These are phyloP conservation scores for Drosophila anomelani DNA, from an alignment of 2,888 invertebrate species.

Conservation along the genomic window DNA sequence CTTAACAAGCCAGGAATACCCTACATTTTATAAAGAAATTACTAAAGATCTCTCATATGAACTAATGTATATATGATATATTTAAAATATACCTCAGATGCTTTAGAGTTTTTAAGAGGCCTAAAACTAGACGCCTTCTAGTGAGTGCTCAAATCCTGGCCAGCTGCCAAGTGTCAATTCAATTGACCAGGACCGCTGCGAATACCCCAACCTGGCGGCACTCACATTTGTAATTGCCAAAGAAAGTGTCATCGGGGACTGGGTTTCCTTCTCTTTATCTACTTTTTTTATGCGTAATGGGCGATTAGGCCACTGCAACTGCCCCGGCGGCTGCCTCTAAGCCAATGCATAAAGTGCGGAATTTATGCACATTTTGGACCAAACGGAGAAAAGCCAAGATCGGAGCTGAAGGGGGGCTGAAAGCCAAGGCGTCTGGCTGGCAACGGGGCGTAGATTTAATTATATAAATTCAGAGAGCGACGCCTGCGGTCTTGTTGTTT, in stretches of 20 bases:
- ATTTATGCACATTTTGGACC: constrained; percentile 74
- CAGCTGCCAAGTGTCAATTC: constrained; percentile 45
- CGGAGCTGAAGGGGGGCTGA: constrained; percentile 20
- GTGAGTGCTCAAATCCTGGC: constrained; percentile 7
- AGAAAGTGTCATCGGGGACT: constrained; percentile 61
- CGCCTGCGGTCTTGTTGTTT: constrained; percentile 59
- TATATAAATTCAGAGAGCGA: constrained; percentile 76
- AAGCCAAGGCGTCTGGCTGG: constrained; percentile 44
- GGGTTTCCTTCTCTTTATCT: constrained; percentile 49
- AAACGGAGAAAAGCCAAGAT: constrained; percentile 29
- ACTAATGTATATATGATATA: background rate
- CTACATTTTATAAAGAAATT: background rate
- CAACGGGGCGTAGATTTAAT: constrained; percentile 78
- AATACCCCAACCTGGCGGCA: background rate
- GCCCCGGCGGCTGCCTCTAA: constrained; percentile 27
- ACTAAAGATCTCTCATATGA: fast-evolving
- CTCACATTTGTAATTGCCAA: constrained; percentile 57
- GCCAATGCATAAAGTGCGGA: constrained; percentile 69
- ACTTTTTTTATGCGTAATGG: constrained; percentile 58
- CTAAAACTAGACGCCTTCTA: background rate
- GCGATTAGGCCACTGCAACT: constrained; percentile 32
- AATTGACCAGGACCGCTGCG: constrained; percentile 26
- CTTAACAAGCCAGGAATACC: background rate
- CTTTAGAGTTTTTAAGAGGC: background rate
- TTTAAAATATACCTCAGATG: background rate